Base-by-base conservation (phyloP, 2,113 vertebrate species). In the Rhinopomastus cyanomelas region DNA sequence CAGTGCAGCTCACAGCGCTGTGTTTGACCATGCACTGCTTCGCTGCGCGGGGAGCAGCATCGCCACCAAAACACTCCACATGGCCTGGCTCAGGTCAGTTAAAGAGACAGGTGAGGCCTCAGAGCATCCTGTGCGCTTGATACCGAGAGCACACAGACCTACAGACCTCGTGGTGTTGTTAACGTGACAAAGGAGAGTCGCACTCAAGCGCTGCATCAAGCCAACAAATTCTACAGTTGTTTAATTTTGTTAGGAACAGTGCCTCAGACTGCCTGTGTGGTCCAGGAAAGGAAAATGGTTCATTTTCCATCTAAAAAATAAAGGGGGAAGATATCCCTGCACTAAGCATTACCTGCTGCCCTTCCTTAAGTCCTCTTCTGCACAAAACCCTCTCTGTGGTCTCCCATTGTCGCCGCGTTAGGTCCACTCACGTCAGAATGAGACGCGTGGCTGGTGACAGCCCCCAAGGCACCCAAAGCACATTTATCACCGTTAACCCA, bases 221-320 rank as follows among this genome's bases (percentile, higher is more conserved):
- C 19, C 65, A 79, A 88, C 42, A 66, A 5, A 34, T 66, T 68
- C 87, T 83, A 23, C 3, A 51, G 81, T 39, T 39, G n/a, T 49
- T 90, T 30, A 11, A 34, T 76, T 82, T 75, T 90, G 69, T 72
- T 56, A 74, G 75, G 67, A 93, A 30, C 34, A 16, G 51, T 49
- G 60, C 12, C 48, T 92, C 53, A 73, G 29, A 56, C 36, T 59
- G 52, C 25, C 67, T 77, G 59, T 64, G 62, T 87, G 87, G 56
- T 85, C 75, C 36, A 92, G 55, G 72, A 66, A 55, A 37, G 32
- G 15, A 78, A 81, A 71, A 75, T 53, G 32, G 82, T 48, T 74
- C 5, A 21, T 46, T 71, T 85, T 51, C 34, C 52, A 74, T 77
- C 6, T n/a, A 73, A 89, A 82, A 86, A 71, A 11, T 57, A 75